Evolutionary conservation across 2,797 vertebrate species (phyloP), one percentile per base, ranked within the genome.

Genomic region (Xenentodon cancila): DNA sequence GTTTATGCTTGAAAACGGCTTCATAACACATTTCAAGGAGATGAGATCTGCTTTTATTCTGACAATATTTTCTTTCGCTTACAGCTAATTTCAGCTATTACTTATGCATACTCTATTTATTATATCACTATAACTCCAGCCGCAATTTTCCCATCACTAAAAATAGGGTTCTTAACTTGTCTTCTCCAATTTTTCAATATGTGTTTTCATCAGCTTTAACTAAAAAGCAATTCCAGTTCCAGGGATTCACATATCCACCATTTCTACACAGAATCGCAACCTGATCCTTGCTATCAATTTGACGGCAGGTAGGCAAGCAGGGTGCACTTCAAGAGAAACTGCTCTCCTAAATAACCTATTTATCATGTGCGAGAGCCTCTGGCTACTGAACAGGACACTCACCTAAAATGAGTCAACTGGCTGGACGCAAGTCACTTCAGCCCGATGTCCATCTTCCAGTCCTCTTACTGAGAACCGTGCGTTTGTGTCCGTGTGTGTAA

Each of bases 271-370:
- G 54, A 44, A 53, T 51, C 21, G 42, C 45, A 58, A 45, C 16
- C 55, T 34, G 53, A 76, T 69, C 60, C 48, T 52, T 44, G 53
- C 64, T 16, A 20, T 71, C 67, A 59, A 59, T 73, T 73, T 79
- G 37, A 44, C 19, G 62, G 69, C 60, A 56, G 71, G 71, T 70
- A 63, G 32, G 49, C 47, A 42, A 61, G 49, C 53, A 68, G 53
- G 71, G 46, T 44, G 71, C 11, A 56, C 67, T 59, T 43, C 55
- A 72, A 59, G 67, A 77, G 71, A 82, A 72, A 75, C 68, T 75
- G 79, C 82, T 82, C 44, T 72, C 45, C 62, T 21, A 62, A 67
- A 81, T 79, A 80, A 70, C 58, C 43, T 65, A 83, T 88, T 65
- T 69, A 78, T 88, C 80, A 78, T 42, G 69, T 51, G 46, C 51